Evolutionary conservation across 2,888 invertebrate genomes (phyloP).

Genomic region (Cepaea hortensis): DNA sequence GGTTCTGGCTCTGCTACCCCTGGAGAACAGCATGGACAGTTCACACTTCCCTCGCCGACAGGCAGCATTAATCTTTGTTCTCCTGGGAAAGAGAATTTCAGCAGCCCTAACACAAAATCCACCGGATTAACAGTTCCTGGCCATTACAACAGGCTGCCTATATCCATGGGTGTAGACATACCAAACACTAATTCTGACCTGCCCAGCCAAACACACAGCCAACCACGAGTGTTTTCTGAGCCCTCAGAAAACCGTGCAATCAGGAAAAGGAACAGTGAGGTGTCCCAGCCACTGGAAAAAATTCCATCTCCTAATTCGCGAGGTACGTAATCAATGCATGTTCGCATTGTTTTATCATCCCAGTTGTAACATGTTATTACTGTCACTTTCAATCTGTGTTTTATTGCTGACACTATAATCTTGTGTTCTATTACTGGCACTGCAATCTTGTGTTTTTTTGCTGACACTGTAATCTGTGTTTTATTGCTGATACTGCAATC

Average conservation of each 20-base stretch:
- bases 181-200: neutral
- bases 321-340: conserved; percentile 29
- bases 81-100: conserved; percentile 48
- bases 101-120: conserved; percentile 4
- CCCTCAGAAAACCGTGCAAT: conserved; percentile 17
- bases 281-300: conserved; percentile 41
- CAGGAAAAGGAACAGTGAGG: conserved; percentile 32
- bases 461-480: no score
- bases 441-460: no score
- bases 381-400: neutral
- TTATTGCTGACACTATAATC: neutral
- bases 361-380: neutral
- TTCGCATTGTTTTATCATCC: neutral
- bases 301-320: conserved; percentile 47
- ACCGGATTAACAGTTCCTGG: neutral
- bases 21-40: conserved; percentile 25
- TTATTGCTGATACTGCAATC: no score
- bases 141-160: neutral
- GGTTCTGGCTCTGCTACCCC: conserved; percentile 30
- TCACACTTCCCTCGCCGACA: conserved; percentile 25
- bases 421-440: no score
- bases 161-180: neutral
- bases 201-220: neutral
- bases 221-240: conserved; percentile 28
- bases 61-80: conserved; percentile 39